Conservation (phyloP, 2,888 invertebrate genomes). For the Sycophila texana region DNA sequence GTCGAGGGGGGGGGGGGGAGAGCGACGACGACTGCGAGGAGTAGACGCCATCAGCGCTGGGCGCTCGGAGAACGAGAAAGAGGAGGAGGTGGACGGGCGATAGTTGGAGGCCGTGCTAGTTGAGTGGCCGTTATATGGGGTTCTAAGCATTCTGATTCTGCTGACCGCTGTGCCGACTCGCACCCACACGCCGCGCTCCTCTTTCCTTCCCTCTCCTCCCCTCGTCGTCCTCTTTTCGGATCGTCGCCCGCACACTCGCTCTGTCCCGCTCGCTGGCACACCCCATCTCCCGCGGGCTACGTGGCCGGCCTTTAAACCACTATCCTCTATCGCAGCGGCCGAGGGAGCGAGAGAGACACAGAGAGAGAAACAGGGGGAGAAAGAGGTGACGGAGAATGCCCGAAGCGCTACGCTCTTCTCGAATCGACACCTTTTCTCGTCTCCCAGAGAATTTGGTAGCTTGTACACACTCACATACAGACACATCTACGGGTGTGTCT, state of each 20-base stretch:
- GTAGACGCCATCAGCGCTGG: conserved; percentile 22
- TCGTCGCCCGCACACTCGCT: conserved; percentile 48
- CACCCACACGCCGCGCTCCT: conserved; percentile 35
- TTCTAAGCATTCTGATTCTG: conserved; percentile 74
- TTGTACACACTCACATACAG: neutral
- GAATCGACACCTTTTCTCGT: conserved; percentile 52
- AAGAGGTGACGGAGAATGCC: conserved; percentile 23
- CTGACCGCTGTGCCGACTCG: conserved; percentile 69
- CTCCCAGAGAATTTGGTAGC: conserved; percentile 37
- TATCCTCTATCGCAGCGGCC: conserved; percentile 47
- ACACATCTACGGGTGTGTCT: neutral
- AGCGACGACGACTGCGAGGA: neutral
- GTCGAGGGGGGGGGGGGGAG: conserved; percentile 29
- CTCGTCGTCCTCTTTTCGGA: conserved; percentile 44
- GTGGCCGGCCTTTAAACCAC: conserved; percentile 72
- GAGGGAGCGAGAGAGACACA: neutral
- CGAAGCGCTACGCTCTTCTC: conserved; percentile 34
- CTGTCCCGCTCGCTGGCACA: conserved; percentile 24
- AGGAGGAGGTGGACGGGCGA: conserved; percentile 28
- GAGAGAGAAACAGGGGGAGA: neutral
- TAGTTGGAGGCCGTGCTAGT: conserved; percentile 58
- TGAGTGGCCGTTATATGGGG: conserved; percentile 72
- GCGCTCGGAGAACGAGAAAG: conserved; percentile 1
- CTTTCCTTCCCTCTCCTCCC: no score
- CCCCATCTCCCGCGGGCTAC: conserved; percentile 64